Evolutionary conservation across 2,797 vertebrate genomes (phyloP).

Genomic region (Menidia menidia): DNA sequence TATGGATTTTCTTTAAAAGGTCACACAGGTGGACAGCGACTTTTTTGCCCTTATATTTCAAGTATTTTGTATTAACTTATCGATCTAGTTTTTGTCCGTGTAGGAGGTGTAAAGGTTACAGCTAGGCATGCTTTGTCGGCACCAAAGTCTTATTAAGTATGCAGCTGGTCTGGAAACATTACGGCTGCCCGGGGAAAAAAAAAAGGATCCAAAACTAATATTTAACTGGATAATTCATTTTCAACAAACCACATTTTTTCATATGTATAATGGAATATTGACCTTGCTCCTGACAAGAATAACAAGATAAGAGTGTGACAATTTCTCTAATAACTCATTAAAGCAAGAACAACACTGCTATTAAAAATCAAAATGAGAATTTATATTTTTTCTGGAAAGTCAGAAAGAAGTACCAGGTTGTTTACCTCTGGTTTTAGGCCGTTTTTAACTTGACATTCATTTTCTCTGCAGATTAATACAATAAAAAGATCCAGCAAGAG

Average conservation of each 20-base stretch:
- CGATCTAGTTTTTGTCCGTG: conserved; percentile 64
- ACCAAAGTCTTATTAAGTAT: conserved; percentile 33
- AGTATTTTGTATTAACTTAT: conserved; percentile 74
- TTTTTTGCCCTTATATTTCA: conserved; percentile 70
- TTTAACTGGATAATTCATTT: conserved; percentile 36
- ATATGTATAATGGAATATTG: conserved; percentile 37
- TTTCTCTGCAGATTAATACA: conserved; percentile 6
- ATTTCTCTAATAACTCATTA: conserved; percentile 26
- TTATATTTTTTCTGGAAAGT: conserved; percentile 26
- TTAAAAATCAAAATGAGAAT: conserved; percentile 24
- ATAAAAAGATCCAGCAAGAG: conserved; percentile 10
- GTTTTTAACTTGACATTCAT: conserved; percentile 13
- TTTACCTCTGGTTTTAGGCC: conserved; percentile 21
- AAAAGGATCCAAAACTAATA: conserved; percentile 47
- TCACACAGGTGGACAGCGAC: conserved; percentile 72
- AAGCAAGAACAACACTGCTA: conserved; percentile 8
- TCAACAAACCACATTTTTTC: conserved; percentile 27
- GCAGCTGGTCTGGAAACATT: conserved; percentile 34
- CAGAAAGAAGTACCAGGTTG: background rate
- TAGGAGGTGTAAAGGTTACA: conserved; percentile 73
- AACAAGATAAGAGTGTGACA: conserved; percentile 12
- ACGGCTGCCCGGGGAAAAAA: background rate
- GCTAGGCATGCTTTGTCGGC: conserved; percentile 24
- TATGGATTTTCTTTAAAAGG: conserved; percentile 71
- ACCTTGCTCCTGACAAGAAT: conserved; percentile 25